Evolutionary conservation across 2,113 vertebrate genomes (phyloP), one percentile per base, ranked within the genome.

Genomic region (Vulpes vulpes): DNA sequence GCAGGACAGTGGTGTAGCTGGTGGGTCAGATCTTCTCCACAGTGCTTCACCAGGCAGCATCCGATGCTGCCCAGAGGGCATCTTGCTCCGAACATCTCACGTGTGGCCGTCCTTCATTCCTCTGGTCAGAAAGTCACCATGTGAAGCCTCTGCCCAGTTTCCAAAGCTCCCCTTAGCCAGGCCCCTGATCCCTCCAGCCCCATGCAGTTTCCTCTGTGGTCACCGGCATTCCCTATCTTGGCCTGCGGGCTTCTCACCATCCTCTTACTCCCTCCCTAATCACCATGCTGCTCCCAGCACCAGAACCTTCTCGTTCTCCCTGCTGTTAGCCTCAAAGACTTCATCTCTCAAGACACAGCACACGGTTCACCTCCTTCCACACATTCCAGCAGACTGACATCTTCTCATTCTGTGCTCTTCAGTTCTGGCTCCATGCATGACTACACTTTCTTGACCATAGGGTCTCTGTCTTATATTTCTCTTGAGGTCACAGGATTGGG

Each of bases 281-380:
- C 59, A 22, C 27, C 4, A 8, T 43, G n/a, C 76, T 80, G 27
- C 7, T 30, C 32, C 60, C 8, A 11, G 38, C 8, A 4, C 49
- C 9, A 4, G 82, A 76, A 20, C 30, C 57, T 65, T 43, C 65
- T 51, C 27, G 76, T 59, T 30, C 69, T 43, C n/a, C 17, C 17
- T 0, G 0, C 53, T 14, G 2, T 25, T n/a, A 27, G 83, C 22
- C 10, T 51, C 12, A 2, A 0, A 10, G 32, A 32, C 65, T 11
- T 85, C n/a, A 14, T 20, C 49, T 64, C 22, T 30, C 10, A n/a
- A 20, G 32, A 35, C 43, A 27, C 49, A 10, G 53, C 1, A 1
- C 14, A 0, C 3, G 0, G 4, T 11, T 64, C 22, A 23, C 23
- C 23, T 83, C 25, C 43, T 74, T 62, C 67, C 12, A 20, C 22